These are phyloP conservation scores for Zenarchopterus dispar DNA, from an alignment of 2,797 vertebrate species.

Conservation along the genomic window DNA sequence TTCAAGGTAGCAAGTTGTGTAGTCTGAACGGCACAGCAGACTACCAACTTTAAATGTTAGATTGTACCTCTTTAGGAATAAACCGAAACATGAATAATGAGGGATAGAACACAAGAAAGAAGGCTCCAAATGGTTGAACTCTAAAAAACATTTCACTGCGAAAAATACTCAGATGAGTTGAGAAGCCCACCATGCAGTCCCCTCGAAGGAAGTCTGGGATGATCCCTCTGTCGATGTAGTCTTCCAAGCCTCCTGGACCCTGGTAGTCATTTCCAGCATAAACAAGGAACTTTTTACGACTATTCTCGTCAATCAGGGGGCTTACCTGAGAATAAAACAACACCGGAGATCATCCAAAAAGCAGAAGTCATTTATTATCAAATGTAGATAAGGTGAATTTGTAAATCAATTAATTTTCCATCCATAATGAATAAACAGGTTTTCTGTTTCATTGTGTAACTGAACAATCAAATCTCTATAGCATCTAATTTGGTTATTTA, in stretches of 20 bases:
- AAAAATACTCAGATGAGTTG: not conserved
- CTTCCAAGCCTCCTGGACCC: constrained; percentile 90
- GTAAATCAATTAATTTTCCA: constrained; percentile 17
- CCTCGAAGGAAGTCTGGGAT: constrained; percentile 95
- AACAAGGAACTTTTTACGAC: constrained; percentile 93
- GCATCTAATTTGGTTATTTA: constrained; percentile 2
- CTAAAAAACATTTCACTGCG: not conserved
- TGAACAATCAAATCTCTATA: not conserved
- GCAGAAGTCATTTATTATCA: constrained; percentile 2
- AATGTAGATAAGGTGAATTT: not conserved
- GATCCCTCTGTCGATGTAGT: constrained; percentile 91
- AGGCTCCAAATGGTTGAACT: too few relatives aligned
- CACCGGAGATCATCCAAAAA: constrained; percentile 3
- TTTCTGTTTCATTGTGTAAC: constrained; percentile 2
- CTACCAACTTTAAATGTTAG: too few relatives aligned
- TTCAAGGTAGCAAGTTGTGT: too few relatives aligned
- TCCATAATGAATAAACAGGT: constrained; percentile 5
- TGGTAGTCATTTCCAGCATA: constrained; percentile 97
- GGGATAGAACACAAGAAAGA: too few relatives aligned
- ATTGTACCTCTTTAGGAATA: too few relatives aligned
- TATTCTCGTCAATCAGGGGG: constrained; percentile 97
- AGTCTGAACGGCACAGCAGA: too few relatives aligned
- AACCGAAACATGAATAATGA: too few relatives aligned
- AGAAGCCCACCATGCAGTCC: constrained; percentile 87
- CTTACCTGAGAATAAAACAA: constrained; percentile 84